Evolutionary conservation across 64 coral and sea anemone genomes (phyloP), one percentile per base, ranked within the genome.

Genomic region (Pachyseris speciosa): DNA sequence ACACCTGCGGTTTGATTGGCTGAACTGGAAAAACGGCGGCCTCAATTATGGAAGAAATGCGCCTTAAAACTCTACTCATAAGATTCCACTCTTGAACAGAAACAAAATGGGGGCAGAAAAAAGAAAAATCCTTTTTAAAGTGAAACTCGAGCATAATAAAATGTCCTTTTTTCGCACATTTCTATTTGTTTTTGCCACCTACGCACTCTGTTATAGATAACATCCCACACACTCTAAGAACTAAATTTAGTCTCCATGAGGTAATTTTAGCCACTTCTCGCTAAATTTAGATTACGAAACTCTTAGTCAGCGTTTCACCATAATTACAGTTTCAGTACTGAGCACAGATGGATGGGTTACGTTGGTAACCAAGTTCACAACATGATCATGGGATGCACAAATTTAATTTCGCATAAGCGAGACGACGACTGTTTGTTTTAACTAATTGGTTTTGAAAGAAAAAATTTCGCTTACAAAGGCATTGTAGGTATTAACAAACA

Each of bases 271-370:
- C 19, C 0, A 47, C 20, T 8, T 40, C 1, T 43, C 37, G 4
- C 71, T 74, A 74, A 74, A 74, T 74, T 74, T 47, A 47, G 71
- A 74, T 74, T 4, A 12, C 13, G 19, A 44, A 74, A 19, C 19
- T 6, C 22, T 43, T 47, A 47, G n/a, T 43, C 16, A 26, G 68
- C 16, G 37, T 71, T 71, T 71, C n/a, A n/a, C n/a, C n/a, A n/a
- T n/a, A n/a, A n/a, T n/a, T n/a, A n/a, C n/a, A n/a, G n/a, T n/a
- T n/a, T n/a, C n/a, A n/a, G n/a, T n/a, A n/a, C n/a, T n/a, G n/a
- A n/a, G n/a, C n/a, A n/a, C 13, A 9, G 44, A 0, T 47, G 7
- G 7, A 47, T 9, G 13, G 7, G 13, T 7, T 47, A 13, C 7
- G n/a, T 15, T 57, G 4, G 5, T 9, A 20, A n/a, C n/a, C n/a